Percentiles rank a stretch among this genome's conserved stretches.
phyloP scores from a whole-genome alignment of 2,888 invertebrate genomes.

The Autographa gamma region DNA sequence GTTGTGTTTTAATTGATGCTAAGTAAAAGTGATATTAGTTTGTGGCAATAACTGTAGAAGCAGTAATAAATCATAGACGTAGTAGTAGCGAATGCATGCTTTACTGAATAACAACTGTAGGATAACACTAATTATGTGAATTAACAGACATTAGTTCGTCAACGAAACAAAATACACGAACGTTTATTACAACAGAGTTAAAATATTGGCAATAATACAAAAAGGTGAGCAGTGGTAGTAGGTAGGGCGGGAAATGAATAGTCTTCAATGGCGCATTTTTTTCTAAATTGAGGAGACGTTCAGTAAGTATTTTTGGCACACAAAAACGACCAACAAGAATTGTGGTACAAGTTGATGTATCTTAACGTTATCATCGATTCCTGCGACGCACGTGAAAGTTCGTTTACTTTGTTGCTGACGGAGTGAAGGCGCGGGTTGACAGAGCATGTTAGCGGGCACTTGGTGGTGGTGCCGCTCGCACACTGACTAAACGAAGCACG shows the following conservation, averaged over 20 bases:
- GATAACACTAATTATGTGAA: neutral
- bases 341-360: neutral
- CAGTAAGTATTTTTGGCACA: neutral
- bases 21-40: neutral
- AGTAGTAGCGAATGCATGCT: neutral
- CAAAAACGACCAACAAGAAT: neutral
- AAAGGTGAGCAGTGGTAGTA: neutral
- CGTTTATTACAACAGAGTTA: neutral
- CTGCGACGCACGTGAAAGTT: neutral
- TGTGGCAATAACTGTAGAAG: neutral
- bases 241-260: neutral
- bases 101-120: neutral
- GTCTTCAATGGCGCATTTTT: neutral
- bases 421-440: neutral
- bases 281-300: neutral
- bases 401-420: slow-evolving; percentile 6
- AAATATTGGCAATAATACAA: neutral
- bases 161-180: slow-evolving; percentile 6
- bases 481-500: slow-evolving; percentile 10
- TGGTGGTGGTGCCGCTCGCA: slow-evolving; percentile 17
- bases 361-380: neutral
- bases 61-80: neutral
- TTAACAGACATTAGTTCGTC: neutral
- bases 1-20: neutral
- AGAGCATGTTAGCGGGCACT: slow-evolving; percentile 28